Evolutionary conservation across 1,140 invertebrate species (phyloP), one percentile per base, ranked within the genome.

Genomic region (Zaprionus gabonicus): DNA sequence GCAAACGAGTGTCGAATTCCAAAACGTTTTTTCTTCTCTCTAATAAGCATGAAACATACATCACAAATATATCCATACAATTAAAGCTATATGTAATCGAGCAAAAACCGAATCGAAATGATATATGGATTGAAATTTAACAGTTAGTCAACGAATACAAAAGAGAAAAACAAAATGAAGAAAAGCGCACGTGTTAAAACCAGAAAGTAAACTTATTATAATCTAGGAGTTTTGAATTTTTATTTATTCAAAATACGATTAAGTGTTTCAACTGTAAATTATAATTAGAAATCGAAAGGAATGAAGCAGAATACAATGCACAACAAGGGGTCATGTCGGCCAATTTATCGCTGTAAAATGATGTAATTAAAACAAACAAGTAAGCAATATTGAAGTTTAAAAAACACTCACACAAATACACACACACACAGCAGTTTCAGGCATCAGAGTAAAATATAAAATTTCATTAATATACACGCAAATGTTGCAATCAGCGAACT

Each of bases 381-480:
- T 77, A 90, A 90, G 85, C 86, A 90, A 90, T 90, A 90, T 90
- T 91, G 82, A 90, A 90, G 76, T 85, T 88, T 82, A 90, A 78
- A 58, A 74, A 75, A 70, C 73, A 72, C 53, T 10, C 13, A 77
- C 75, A 66, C 20, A 20, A 20, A 20, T 20, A 20, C 13, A 77
- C 58, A 36, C 38, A 56, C 44, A 72, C 59, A 65, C 31, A 53
- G 69, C 65, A 78, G 53, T 76, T 78, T 75, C 76, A 70, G 67
- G 69, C 70, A 77, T 73, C 67, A 72, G 76, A 64, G 46, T 58
- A 71, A 80, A 64, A 27, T 76, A 17, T 67, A 60, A 76, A 71
- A 76, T 81, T 84, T 67, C 68, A 81, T 66, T 83, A 81, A 71
- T 27, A 46, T 23, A 72, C 75, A 68, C 41, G 41, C 41, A 75